phyloP scores from a whole-genome alignment of 1,140 invertebrate genomes.

The Lordiphosa collinella region DNA sequence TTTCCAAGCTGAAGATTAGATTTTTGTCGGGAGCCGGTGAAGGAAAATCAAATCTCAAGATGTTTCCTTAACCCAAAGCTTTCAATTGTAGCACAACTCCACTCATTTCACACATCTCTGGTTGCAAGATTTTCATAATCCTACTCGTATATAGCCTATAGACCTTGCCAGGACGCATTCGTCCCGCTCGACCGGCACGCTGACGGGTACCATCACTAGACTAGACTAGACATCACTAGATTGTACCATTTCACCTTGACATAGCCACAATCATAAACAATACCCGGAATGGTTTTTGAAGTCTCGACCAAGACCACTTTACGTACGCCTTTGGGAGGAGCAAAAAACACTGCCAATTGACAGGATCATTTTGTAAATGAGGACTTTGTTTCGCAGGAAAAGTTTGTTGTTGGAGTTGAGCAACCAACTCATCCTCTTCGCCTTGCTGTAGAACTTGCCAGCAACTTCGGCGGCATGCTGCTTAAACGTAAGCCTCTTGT shows the following conservation, averaged over 20 bases:
- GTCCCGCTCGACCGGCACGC: constrained; percentile 95
- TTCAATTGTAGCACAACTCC: constrained; percentile 94
- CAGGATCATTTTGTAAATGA: too few species aligned
- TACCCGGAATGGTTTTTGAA: constrained; percentile 91
- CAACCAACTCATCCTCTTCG: too few species aligned
- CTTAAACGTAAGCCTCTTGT: too few species aligned
- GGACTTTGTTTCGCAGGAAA: too few species aligned
- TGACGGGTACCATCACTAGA: constrained; percentile 91
- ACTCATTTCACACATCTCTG: constrained; percentile 92
- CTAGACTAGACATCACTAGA: constrained; percentile 93
- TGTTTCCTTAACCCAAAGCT: constrained; percentile 96
- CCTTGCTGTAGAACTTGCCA: too few species aligned
- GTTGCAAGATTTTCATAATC: constrained; percentile 86
- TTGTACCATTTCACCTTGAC: constrained; percentile 97
- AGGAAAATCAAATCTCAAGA: constrained; percentile 90
- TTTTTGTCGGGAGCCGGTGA: constrained; percentile 94
- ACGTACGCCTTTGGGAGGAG: constrained; percentile 85
- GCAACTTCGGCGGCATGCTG: too few species aligned
- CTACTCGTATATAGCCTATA: constrained; percentile 89
- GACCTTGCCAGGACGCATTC: constrained; percentile 91
- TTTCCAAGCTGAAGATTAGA: constrained; percentile 91
- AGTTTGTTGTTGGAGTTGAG: too few species aligned
- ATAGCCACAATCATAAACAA: constrained; percentile 97
- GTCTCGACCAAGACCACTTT: constrained; percentile 98
- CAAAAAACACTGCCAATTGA: constrained; percentile 94